phyloP scores from a whole-genome alignment of 2,888 invertebrate species.

The Quadroppia sp. region DNA sequence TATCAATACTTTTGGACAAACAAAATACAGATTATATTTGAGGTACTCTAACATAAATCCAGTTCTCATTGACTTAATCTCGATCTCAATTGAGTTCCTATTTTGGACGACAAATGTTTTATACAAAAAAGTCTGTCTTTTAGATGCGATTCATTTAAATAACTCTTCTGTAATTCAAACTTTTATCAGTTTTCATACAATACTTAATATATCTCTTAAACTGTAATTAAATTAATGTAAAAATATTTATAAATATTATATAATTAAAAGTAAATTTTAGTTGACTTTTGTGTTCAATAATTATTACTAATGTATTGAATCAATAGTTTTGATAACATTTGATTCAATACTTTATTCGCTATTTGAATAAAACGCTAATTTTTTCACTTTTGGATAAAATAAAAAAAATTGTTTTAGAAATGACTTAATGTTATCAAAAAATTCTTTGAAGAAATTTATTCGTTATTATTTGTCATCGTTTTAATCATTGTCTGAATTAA shows the following conservation, averaged over 20 bases:
- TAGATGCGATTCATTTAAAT: conserved; percentile 8
- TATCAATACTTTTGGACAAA: neutral
- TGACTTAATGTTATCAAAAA: no score
- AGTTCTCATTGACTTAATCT: neutral
- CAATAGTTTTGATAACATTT: no score
- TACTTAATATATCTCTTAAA: conserved; percentile 24
- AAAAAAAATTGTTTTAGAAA: no score
- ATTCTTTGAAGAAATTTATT: no score
- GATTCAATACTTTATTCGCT: no score
- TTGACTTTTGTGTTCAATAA: no score
- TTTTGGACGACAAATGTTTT: neutral
- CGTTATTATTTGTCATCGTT: no score
- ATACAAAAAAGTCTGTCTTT: neutral
- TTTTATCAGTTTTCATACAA: neutral
- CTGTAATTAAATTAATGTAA: conserved; percentile 26
- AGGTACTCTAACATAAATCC: conserved; percentile 15
- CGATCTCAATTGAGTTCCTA: conserved; percentile 35
- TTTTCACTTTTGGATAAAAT: no score
- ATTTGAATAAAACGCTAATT: no score
- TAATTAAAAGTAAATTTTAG: conserved; percentile 24
- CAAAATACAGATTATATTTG: neutral
- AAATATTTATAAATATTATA: conserved; percentile 14
- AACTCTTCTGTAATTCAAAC: neutral
- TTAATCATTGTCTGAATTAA: no score
- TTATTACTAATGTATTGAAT: no score